Evolutionary conservation across 1,140 invertebrate species (phyloP).

Genomic region (Plectrocnemia conspersa): DNA sequence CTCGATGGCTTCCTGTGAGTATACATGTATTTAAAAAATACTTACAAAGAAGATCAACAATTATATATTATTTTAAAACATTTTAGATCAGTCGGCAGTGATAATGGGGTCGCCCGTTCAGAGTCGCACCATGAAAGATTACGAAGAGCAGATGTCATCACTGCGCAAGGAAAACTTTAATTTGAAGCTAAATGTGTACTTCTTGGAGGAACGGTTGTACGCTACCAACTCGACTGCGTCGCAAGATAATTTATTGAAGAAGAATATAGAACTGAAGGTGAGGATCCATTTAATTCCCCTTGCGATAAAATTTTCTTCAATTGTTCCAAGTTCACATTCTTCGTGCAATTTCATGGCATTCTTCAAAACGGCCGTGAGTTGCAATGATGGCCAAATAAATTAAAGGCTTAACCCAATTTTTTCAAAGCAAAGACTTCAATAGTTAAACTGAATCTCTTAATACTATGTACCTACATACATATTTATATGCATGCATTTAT

Average conservation of each 20-base stretch:
- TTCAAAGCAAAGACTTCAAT: too few relatives aligned
- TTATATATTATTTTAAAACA: background rate
- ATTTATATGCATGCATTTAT: constrained; percentile 10
- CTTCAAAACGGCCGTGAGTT: background rate
- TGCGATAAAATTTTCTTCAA: too few relatives aligned
- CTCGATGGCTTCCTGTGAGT: constrained; percentile 21
- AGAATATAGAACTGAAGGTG: constrained; percentile 77
- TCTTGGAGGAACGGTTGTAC: constrained; percentile 80
- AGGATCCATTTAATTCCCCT: constrained; percentile 26
- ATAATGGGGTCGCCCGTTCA: constrained; percentile 45
- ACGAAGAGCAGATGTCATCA: constrained; percentile 77
- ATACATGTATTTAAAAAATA: constrained; percentile 3
- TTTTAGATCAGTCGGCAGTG: background rate
- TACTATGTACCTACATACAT: constrained; percentile 3
- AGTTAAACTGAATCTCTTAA: background rate
- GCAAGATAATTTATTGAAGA: constrained; percentile 47
- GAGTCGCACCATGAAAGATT: constrained; percentile 79
- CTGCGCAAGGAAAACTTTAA: constrained; percentile 90
- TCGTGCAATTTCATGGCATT: too few relatives aligned
- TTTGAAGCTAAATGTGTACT: constrained; percentile 84
- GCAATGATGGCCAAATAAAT: too few relatives aligned
- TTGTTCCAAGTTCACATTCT: too few relatives aligned
- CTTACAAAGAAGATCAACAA: background rate
- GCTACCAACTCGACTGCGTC: constrained; percentile 11
- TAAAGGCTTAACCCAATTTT: too few relatives aligned